phyloP scores from a whole-genome alignment of 2,888 invertebrate species.

The Rhagium mordax region DNA sequence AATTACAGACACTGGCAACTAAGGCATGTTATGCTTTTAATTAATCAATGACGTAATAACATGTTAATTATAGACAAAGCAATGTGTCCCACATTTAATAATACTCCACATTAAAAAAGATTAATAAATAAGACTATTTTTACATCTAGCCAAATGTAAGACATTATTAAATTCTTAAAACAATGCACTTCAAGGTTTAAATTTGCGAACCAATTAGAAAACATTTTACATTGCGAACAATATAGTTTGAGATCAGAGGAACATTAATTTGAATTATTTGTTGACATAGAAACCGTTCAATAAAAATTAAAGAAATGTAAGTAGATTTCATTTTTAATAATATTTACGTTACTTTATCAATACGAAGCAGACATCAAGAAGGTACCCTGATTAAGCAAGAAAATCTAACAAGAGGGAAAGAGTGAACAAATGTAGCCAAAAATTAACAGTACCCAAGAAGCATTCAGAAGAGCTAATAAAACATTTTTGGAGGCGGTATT shows the following conservation, averaged over 20 bases:
- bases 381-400: too few relatives aligned
- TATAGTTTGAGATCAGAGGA: neutral
- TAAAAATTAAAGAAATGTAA: too few relatives aligned
- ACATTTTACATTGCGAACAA: too few relatives aligned
- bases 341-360: too few relatives aligned
- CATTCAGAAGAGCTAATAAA: too few relatives aligned
- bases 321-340: too few relatives aligned
- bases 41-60: conserved; percentile 55
- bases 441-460: too few relatives aligned
- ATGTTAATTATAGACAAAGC: conserved; percentile 46
- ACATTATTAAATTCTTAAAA: neutral
- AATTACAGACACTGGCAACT: conserved; percentile 51
- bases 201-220: neutral
- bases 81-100: conserved; percentile 28
- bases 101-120: conserved; percentile 9
- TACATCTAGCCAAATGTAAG: conserved; percentile 3
- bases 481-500: too few relatives aligned
- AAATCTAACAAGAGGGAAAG: too few relatives aligned
- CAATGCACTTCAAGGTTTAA: neutral
- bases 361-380: too few relatives aligned
- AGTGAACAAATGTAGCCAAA: too few relatives aligned
- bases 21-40: conserved; percentile 48
- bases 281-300: too few relatives aligned
- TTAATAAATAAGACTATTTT: conserved; percentile 4
- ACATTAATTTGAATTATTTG: neutral